phyloP scores from a whole-genome alignment of 2,888 invertebrate species.

The Erebia epiphron region DNA sequence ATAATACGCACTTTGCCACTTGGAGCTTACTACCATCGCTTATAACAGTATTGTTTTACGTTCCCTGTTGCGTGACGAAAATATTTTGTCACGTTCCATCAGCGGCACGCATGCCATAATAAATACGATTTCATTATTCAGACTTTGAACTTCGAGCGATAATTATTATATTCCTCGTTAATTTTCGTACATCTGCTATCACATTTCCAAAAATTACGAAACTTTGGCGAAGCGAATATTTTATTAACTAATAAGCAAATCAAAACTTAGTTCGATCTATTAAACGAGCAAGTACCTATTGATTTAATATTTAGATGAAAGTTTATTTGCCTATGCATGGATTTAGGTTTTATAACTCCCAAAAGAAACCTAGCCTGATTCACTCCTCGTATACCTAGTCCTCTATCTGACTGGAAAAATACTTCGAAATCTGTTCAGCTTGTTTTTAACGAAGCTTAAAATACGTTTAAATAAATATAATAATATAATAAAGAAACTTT shows the following conservation, averaged over 20 bases:
- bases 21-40: too few species aligned
- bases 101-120: neutral
- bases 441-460: too few species aligned
- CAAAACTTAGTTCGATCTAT: neutral
- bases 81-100: slow-evolving; percentile 11
- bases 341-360: too few species aligned
- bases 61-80: slow-evolving; percentile 7
- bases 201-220: neutral
- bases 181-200: neutral
- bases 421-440: too few species aligned
- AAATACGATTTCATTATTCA: neutral
- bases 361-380: too few species aligned
- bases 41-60: too few species aligned
- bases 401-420: too few species aligned
- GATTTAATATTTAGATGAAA: neutral
- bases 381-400: too few species aligned
- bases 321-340: neutral
- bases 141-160: slow-evolving; percentile 1
- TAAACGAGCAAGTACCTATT: too few species aligned
- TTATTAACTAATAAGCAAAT: slow-evolving; percentile 3
- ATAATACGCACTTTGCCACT: too few species aligned
- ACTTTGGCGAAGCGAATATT: neutral
- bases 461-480: too few species aligned
- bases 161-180: neutral
- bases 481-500: too few species aligned